A percentile compares a stretch with the other conserved stretches of the same genome.
Evolutionary conservation across 2,888 invertebrate genomes (phyloP).

Genomic region (Lithophane semibrunnea): DNA sequence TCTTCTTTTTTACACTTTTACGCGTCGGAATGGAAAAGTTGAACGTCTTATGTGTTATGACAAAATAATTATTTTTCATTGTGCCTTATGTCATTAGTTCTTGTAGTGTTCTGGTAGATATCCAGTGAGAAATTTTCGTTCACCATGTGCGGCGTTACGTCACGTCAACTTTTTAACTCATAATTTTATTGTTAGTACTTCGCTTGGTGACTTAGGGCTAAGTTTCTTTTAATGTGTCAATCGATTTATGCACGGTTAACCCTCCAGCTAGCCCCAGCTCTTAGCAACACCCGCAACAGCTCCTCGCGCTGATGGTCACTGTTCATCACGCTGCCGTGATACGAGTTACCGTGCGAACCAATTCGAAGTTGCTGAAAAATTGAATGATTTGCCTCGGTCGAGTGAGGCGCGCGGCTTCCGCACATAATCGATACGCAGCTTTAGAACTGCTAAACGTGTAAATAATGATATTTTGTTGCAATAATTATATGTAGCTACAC

Average conservation of each 20-base stretch:
- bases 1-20: conserved; percentile 81
- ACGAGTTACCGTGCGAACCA: neutral
- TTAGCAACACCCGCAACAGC: neutral
- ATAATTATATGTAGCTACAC: neutral
- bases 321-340: neutral
- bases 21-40: conserved; percentile 86
- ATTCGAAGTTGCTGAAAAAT: neutral
- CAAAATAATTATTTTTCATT: conserved; percentile 75
- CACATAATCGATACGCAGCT: neutral
- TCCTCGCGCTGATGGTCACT: neutral
- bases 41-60: conserved; percentile 82
- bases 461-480: conserved; percentile 18
- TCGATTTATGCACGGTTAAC: neutral
- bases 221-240: neutral
- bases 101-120: conserved; percentile 48
- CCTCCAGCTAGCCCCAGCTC: neutral
- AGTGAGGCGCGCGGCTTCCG: neutral
- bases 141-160: conserved; percentile 34
- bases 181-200: conserved; percentile 20
- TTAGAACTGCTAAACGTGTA: conserved; percentile 10
- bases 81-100: conserved; percentile 73
- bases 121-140: conserved; percentile 49
- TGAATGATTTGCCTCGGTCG: neutral
- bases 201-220: conserved; percentile 4
- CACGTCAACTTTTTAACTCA: conserved; percentile 23